Base-by-base conservation (phyloP, 1,140 invertebrate genomes). In the Melipona quadrifasciata region DNA sequence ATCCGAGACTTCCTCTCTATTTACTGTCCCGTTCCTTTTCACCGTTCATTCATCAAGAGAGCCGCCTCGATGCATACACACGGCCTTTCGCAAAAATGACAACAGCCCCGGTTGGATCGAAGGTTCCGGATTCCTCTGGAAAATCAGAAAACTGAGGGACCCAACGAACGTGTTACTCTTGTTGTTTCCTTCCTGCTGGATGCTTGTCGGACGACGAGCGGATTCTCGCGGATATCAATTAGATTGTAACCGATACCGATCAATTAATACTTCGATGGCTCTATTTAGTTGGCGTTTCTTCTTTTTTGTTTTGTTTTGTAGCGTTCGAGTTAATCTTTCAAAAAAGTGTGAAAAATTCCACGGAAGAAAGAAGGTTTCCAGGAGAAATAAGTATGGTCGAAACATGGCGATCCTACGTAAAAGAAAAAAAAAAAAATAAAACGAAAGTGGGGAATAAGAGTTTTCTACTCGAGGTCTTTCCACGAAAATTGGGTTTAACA, bases 41-140 rank as follows among this genome's bases (percentile, higher is more conserved):
- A 24, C 21, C 53, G n/a, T 75, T 75, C 73, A 75, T 75, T 75
- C 73, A n/a, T 58, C 73, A 75, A 75, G 34, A 58, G 24, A 17
- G 39, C 12, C 14, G 53, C 10, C 27, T 31, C 12, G 27, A 74
- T 74, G n/a, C 14, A 57, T 8, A 47, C 53, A 19, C 8, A 47
- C 72, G 10, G 31, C 21, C 65, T 19, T 34, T 27, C 16, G 27
- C 5, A 0, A 27, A 47, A 19, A 67, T 34, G 27, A 67, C 65
- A 67, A 34, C 65, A 17, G 17, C 31, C 2, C 39, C 39, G 8
- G 39, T 8, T 47, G 39, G 8, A 67, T 67, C 65, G 31, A 67
- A 67, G 39, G 24, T n/a, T 65, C 10, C 64, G 16, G 27, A 67
- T 67, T 34, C 31, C 31, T 19, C 17, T 11, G 19, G 65, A 14